phyloP scores from a whole-genome alignment of 2,797 vertebrate genomes.

The Paedocypris micromegethes region DNA sequence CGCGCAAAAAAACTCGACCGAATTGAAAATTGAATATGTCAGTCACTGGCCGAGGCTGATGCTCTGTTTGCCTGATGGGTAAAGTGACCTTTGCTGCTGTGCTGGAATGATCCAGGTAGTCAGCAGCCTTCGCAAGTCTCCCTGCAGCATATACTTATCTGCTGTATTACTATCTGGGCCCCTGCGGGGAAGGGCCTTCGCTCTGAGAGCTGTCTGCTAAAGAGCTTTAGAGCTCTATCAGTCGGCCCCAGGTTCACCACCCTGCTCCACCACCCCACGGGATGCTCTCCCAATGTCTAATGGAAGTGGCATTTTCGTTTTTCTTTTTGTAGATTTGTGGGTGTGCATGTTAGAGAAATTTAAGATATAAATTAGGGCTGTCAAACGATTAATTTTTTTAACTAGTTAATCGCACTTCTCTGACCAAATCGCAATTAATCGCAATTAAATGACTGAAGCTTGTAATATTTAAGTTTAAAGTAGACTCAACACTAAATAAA shows the following conservation, averaged over 20 bases:
- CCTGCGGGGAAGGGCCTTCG: constrained; percentile 7
- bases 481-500: too few species aligned
- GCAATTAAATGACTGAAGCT: too few species aligned
- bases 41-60: constrained; percentile 32
- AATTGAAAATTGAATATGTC: constrained; percentile 45
- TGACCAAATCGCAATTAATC: too few species aligned
- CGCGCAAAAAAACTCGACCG: constrained; percentile 11
- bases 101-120: constrained; percentile 14
- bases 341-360: not conserved
- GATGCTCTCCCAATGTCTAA: not conserved
- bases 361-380: not conserved
- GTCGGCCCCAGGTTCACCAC: not conserved
- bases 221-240: constrained; percentile 19
- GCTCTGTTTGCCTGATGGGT: constrained; percentile 33
- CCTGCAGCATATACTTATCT: constrained; percentile 25
- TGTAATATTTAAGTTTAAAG: too few species aligned
- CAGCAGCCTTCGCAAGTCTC: constrained; percentile 17
- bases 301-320: too few species aligned
- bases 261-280: not conserved
- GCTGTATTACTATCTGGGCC: constrained; percentile 24
- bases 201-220: constrained; percentile 18
- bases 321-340: not conserved
- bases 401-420: too few species aligned
- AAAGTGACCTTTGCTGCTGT: constrained; percentile 26
- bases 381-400: not conserved